Conservation (phyloP, 2,797 vertebrate genomes). For the Semaprochilodus insignis region DNA sequence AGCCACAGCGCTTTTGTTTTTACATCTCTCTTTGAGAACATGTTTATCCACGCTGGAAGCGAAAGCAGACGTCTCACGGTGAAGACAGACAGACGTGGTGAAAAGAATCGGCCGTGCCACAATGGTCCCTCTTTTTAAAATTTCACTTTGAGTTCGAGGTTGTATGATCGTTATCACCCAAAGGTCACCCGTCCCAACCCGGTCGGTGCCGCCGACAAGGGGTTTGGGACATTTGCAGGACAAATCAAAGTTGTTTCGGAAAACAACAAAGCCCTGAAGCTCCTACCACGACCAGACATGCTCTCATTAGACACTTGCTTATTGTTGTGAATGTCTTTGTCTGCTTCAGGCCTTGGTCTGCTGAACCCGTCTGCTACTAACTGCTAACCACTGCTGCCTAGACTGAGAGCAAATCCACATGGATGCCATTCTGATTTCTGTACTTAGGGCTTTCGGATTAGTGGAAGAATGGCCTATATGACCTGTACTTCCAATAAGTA, state of each 20-base stretch:
- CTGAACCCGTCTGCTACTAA: slow-evolving; percentile 56
- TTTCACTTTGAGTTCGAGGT: slow-evolving; percentile 25
- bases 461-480: neutral
- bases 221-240: slow-evolving; percentile 44
- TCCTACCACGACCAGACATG: slow-evolving; percentile 51
- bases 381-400: neutral
- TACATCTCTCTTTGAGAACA: slow-evolving; percentile 25
- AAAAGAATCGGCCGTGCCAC: slow-evolving; percentile 44
- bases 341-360: slow-evolving; percentile 42
- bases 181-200: slow-evolving; percentile 56
- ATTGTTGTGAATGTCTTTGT: slow-evolving; percentile 61
- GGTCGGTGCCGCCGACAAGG: slow-evolving; percentile 44
- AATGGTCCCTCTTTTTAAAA: slow-evolving; percentile 42
- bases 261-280: slow-evolving; percentile 48
- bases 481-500: neutral
- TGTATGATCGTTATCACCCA: slow-evolving; percentile 60
- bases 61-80: slow-evolving; percentile 40
- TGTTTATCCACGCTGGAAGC: slow-evolving; percentile 44
- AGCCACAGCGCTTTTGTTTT: slow-evolving; percentile 41
- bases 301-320: slow-evolving; percentile 64
- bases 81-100: slow-evolving; percentile 32
- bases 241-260: slow-evolving; percentile 52
- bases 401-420: slow-evolving; percentile 2
- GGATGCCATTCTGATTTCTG: neutral
- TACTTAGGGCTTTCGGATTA: neutral